Evolutionary conservation across 2,888 invertebrate species (phyloP).

Genomic region (Pseudococcus jackbeardsleyi): DNA sequence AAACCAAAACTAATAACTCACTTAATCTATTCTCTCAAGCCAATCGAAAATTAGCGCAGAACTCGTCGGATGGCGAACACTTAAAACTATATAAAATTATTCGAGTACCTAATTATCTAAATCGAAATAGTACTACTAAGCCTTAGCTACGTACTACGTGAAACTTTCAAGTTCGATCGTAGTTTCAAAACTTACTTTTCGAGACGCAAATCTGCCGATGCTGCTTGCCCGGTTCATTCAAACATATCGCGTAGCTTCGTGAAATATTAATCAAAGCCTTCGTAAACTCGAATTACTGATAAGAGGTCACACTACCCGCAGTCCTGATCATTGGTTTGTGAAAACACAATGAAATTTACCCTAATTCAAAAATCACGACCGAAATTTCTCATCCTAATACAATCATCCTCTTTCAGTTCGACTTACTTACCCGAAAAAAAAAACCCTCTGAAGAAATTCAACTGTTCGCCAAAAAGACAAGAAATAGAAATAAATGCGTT

Average conservation of each 20-base stretch:
- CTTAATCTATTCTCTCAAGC: slow-evolving; percentile 15
- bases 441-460: too few species aligned
- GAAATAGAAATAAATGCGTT: background rate
- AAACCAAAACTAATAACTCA: slow-evolving; percentile 30
- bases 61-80: background rate
- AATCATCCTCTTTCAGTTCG: too few species aligned
- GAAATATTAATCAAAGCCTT: background rate
- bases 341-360: too few species aligned
- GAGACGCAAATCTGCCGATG: background rate
- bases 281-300: too few species aligned
- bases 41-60: background rate
- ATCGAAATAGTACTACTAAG: background rate
- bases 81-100: background rate
- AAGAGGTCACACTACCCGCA: too few species aligned
- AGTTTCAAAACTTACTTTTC: slow-evolving; percentile 4
- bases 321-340: too few species aligned
- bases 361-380: too few species aligned
- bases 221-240: background rate
- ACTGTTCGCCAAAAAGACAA: background rate
- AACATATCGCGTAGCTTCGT: background rate
- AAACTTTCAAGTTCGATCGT: slow-evolving; percentile 21
- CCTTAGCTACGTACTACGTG: background rate
- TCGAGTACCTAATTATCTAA: slow-evolving; percentile 15
- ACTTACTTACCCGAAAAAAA: too few species aligned
- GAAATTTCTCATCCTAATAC: too few species aligned